A percentile compares a stretch with the other conserved stretches of the same genome.
Evolutionary conservation across 1,140 invertebrate species (phyloP).

Genomic region (honey bee (Apis mellifera)): Amel_HAv3.1 CM009943.2:7092501-7093000

Average conservation of each 20-base stretch:
- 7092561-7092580: constrained; percentile 49
- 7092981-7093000: background rate
- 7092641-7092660: background rate
- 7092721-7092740: background rate
- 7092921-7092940: constrained; percentile 10
- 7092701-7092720: background rate
- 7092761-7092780: background rate
- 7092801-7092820: background rate
- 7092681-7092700: too few species aligned
- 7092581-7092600: constrained; percentile 19
- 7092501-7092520: background rate
- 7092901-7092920: constrained; percentile 59
- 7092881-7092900: constrained; percentile 77
- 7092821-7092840: constrained; percentile 14
- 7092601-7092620: constrained; percentile 18
- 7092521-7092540: constrained; percentile 45
- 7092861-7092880: constrained; percentile 72
- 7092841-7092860: background rate
- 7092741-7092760: background rate
- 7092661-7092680: background rate
- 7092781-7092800: constrained; percentile 16
- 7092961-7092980: constrained; percentile 30
- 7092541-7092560: constrained; percentile 37
- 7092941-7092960: background rate
- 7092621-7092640: constrained; percentile 58